phyloP scores from a whole-genome alignment of 2,113 vertebrate genomes.

The Lathamus discolor region DNA sequence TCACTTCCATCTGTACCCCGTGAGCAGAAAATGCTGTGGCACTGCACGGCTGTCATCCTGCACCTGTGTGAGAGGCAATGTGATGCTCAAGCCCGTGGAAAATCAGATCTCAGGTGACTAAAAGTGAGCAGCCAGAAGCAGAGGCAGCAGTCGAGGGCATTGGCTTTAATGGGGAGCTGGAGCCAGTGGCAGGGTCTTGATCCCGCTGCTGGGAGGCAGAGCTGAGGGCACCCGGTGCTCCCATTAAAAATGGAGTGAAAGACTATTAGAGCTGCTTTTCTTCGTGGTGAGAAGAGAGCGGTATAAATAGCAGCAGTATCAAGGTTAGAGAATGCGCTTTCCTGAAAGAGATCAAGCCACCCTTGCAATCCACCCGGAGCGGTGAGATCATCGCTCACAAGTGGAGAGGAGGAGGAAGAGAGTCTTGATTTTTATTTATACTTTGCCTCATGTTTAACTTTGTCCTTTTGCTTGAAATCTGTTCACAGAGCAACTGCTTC shows the following conservation, averaged over 20 bases:
- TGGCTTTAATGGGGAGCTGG: background rate
- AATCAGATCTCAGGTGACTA: background rate
- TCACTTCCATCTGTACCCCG: background rate
- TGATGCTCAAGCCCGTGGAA: conserved; percentile 16
- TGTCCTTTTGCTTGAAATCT: conserved; percentile 60
- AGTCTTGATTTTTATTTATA: conserved; percentile 66
- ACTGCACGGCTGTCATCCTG: background rate
- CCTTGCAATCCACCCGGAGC: conserved; percentile 52
- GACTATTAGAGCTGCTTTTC: conserved; percentile 26
- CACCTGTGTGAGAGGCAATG: background rate
- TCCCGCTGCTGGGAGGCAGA: background rate
- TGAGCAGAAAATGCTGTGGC: background rate
- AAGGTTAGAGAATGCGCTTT: conserved; percentile 63
- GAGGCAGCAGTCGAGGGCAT: background rate
- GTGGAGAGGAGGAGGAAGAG: conserved; percentile 60
- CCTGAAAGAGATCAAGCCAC: conserved; percentile 61
- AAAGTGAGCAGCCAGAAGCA: background rate
- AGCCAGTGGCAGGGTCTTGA: background rate
- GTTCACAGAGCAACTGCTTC: conserved; percentile 9
- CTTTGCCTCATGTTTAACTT: conserved; percentile 61
- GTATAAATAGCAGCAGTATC: conserved; percentile 62
- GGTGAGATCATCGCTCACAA: conserved; percentile 57
- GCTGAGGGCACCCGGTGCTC: background rate
- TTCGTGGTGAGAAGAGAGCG: background rate
- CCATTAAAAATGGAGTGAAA: background rate